These are phyloP conservation scores for Acestrorhynchus altus DNA, from an alignment of 2,797 vertebrate genomes.

Conservation along the genomic window DNA sequence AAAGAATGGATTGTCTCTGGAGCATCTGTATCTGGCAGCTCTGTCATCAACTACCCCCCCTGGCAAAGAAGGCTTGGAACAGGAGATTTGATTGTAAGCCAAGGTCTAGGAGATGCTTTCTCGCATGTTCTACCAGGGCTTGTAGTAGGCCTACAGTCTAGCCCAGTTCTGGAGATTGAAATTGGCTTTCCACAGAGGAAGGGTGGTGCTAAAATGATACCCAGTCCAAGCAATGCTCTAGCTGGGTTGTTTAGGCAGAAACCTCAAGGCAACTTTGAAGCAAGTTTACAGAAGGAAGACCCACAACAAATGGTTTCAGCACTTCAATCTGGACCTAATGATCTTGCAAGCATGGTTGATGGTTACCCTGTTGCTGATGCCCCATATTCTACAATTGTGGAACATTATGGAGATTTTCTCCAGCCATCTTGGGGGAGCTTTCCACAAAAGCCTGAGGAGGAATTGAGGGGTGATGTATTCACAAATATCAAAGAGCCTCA, in stretches of 20 bases:
- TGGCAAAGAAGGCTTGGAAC: background rate
- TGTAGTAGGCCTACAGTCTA: conserved; percentile 3
- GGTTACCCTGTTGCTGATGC: background rate
- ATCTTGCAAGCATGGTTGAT: background rate
- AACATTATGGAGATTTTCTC: background rate
- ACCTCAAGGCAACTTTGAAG: background rate
- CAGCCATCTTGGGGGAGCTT: background rate
- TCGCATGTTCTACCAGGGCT: conserved; percentile 64
- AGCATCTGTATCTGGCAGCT: conserved; percentile 8
- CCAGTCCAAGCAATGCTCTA: background rate
- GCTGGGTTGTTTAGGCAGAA: background rate
- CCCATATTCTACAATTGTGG: background rate
- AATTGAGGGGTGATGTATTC: conserved; percentile 25
- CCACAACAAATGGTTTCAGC: background rate
- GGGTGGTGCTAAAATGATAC: background rate
- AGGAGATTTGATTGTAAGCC: conserved; percentile 52
- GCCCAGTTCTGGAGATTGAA: background rate
- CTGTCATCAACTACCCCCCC: background rate
- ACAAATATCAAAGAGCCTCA: conserved; percentile 15
- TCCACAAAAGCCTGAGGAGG: background rate
- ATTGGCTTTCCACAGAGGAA: background rate
- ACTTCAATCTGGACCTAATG: background rate
- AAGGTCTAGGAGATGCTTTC: conserved; percentile 52
- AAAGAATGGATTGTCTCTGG: conserved; percentile 17
- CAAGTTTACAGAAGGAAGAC: background rate